phyloP scores from a whole-genome alignment of 2,113 vertebrate genomes.

The Otis tarda region DNA sequence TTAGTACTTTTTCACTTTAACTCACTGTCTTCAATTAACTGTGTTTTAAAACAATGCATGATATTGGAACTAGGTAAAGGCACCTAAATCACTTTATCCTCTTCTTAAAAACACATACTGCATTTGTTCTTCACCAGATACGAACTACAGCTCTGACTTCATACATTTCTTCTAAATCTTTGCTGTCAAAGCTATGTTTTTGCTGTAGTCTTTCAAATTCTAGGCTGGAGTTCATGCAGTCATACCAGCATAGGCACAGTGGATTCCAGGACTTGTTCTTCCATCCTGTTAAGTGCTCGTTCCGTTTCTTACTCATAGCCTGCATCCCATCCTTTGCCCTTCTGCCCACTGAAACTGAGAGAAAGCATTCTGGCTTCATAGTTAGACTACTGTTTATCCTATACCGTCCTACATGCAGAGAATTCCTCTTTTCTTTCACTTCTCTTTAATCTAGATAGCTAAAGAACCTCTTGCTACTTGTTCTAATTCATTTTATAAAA shows the following conservation, averaged over 20 bases:
- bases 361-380: not conserved
- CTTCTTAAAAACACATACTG: not conserved
- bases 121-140: not conserved
- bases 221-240: not conserved
- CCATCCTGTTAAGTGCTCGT: not conserved
- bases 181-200: not conserved
- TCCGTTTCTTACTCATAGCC: not conserved
- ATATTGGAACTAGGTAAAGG: not conserved
- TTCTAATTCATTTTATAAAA: not conserved
- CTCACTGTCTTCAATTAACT: not conserved
- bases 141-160: not conserved
- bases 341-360: not conserved
- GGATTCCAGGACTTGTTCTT: not conserved
- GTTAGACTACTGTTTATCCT: not conserved
- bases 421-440: not conserved
- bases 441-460: not conserved
- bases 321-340: not conserved
- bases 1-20: not conserved
- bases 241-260: not conserved
- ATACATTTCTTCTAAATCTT: not conserved
- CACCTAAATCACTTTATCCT: not conserved
- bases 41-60: not conserved
- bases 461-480: not conserved
- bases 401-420: not conserved
- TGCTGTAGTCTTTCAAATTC: not conserved